Evolutionary conservation across 2,888 invertebrate genomes (phyloP).

Genomic region (Epiperipatus broadwayi): DNA sequence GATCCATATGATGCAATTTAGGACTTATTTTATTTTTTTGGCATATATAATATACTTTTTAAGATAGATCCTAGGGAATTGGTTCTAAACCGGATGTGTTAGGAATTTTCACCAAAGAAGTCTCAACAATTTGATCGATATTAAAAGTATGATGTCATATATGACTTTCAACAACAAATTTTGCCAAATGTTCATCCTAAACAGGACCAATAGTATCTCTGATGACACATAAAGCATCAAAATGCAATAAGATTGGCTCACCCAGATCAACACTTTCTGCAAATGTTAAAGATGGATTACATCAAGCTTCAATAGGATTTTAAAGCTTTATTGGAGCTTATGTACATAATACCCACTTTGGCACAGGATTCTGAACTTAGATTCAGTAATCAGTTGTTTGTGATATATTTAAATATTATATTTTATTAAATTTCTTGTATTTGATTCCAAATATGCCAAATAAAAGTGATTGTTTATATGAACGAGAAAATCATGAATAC

Average conservation of each 20-base stretch:
- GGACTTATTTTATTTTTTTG: conserved; percentile 78
- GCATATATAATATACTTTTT: conserved; percentile 94
- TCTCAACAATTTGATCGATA: not conserved
- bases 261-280: conserved; percentile 89
- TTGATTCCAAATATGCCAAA: too few relatives aligned
- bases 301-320: conserved; percentile 92
- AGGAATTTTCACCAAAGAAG: conserved; percentile 15
- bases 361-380: too few relatives aligned
- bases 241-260: conserved; percentile 93
- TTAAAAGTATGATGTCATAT: conserved; percentile 67
- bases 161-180: conserved; percentile 78
- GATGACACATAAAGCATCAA: conserved; percentile 91
- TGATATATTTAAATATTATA: too few relatives aligned
- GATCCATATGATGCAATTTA: conserved; percentile 74
- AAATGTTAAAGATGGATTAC: conserved; percentile 92
- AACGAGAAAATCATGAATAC: too few relatives aligned
- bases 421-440: too few relatives aligned
- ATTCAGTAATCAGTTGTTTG: too few relatives aligned
- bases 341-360: too few relatives aligned
- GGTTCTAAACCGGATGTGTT: conserved; percentile 36
- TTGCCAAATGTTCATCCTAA: conserved; percentile 67
- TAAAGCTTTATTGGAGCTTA: too few relatives aligned
- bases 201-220: conserved; percentile 86
- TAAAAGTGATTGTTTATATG: too few relatives aligned
- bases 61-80: conserved; percentile 73